Percentiles rank a stretch among this genome's conserved stretches.
These are phyloP conservation scores for Rhineura floridana DNA, from an alignment of 2,113 vertebrate genomes.

Conservation along the genomic window DNA sequence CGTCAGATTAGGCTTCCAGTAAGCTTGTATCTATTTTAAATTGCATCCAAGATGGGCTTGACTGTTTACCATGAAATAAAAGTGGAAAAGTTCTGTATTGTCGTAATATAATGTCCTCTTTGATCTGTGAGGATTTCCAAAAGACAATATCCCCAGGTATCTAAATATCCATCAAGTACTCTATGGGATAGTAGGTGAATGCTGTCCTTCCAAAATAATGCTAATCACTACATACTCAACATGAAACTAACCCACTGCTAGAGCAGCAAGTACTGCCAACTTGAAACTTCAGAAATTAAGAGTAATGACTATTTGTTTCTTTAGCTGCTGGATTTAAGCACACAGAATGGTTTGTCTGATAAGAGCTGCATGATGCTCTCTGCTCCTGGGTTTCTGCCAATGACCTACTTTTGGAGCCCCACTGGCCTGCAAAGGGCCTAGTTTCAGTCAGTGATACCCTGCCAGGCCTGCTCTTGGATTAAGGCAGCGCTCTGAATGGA, in stretches of 20 bases:
- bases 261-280: neutral
- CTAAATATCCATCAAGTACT: neutral
- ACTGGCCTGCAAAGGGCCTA: neutral
- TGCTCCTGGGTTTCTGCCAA: neutral
- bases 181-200: neutral
- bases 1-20: neutral
- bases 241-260: neutral
- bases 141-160: too few species aligned
- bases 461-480: neutral
- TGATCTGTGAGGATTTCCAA: neutral
- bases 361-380: neutral
- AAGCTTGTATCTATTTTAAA: neutral
- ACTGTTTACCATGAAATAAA: neutral
- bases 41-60: neutral
- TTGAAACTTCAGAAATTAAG: fast-evolving
- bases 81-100: neutral
- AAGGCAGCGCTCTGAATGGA: fast-evolving
- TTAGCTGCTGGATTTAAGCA: conserved; percentile 86
- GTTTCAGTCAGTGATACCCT: neutral
- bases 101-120: neutral
- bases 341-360: conserved; percentile 85
- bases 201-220: neutral
- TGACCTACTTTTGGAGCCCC: neutral
- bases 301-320: conserved; percentile 18
- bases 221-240: neutral